Conservation (phyloP, 2,113 vertebrate species). For the Clarias gariepinus region DNA sequence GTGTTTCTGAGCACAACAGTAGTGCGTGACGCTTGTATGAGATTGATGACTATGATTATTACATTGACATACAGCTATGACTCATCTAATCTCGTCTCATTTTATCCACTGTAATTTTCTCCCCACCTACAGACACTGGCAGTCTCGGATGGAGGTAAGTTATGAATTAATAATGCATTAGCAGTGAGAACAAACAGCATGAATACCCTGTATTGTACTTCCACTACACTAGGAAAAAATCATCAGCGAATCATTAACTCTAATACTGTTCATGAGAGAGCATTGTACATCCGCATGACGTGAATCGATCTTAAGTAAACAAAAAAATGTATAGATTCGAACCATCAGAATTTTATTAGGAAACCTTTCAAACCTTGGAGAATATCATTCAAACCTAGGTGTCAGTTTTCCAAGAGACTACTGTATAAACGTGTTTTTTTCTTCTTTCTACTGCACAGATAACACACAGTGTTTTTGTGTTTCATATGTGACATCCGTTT, state of each 20-base stretch:
- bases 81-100: constrained; percentile 13
- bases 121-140: constrained; percentile 73
- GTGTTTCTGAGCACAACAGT: constrained; percentile 5
- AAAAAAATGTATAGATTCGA: background rate
- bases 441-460: background rate
- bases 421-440: background rate
- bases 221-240: background rate
- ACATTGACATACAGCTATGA: constrained; percentile 1
- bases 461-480: constrained; percentile 1
- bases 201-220: background rate
- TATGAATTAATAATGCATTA: constrained; percentile 38
- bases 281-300: too few relatives aligned
- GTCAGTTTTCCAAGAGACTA: background rate
- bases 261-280: background rate
- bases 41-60: constrained; percentile 24
- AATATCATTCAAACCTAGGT: background rate
- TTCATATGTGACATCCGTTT: constrained; percentile 13
- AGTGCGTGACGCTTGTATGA: background rate
- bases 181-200: constrained; percentile 24
- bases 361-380: background rate
- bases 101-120: constrained; percentile 38
- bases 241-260: background rate
- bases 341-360: background rate
- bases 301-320: background rate
- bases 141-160: constrained; percentile 81